These are phyloP conservation scores for Thryonomys swinderianus DNA, from an alignment of 2,113 vertebrate species.

Conservation along the genomic window DNA sequence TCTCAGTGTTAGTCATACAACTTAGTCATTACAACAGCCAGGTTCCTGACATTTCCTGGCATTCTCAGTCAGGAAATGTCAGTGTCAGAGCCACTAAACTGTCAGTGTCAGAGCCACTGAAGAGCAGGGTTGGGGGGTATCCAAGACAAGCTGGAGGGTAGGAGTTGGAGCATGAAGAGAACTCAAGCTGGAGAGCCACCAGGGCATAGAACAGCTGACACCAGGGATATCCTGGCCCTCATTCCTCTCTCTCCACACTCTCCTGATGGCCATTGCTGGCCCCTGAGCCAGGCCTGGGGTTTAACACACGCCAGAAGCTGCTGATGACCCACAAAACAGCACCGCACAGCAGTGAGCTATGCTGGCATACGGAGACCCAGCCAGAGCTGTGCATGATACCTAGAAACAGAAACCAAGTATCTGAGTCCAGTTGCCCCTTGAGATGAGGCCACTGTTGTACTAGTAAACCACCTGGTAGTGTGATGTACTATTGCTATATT, in stretches of 20 bases:
- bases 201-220: not conserved
- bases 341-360: not conserved
- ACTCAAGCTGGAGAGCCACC: not conserved
- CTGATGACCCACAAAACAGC: too few species aligned
- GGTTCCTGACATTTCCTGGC: not conserved
- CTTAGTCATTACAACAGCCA: not conserved
- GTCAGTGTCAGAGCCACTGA: not conserved
- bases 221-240: not conserved
- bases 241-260: not conserved
- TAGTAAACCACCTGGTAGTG: too few species aligned
- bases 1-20: not conserved
- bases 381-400: not conserved
- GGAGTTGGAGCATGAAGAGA: not conserved
- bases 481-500: too few species aligned
- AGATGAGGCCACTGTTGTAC: not conserved
- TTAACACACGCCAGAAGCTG: not conserved
- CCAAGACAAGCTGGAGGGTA: not conserved
- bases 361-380: too few species aligned
- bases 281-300: not conserved
- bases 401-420: not conserved
- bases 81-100: too few species aligned
- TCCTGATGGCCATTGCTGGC: not conserved
- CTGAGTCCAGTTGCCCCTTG: not conserved
- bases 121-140: not conserved
- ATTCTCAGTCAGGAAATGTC: not conserved